phyloP scores from a whole-genome alignment of 2,797 vertebrate genomes.

The Crocodylus rhombifer region DNA sequence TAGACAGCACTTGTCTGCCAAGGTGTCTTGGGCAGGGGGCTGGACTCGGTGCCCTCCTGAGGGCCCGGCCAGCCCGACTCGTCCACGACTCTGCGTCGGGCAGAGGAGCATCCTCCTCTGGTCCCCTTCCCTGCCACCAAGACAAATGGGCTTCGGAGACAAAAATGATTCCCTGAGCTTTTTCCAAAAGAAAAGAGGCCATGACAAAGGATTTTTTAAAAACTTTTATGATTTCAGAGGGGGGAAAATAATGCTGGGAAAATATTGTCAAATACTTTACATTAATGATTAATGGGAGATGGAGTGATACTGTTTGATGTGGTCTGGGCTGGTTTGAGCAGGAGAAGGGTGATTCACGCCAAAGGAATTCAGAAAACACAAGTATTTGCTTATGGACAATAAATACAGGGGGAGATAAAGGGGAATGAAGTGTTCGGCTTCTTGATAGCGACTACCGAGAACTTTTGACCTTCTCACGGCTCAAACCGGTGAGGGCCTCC shows the following conservation, averaged over 20 bases:
- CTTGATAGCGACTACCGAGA: conserved; percentile 61
- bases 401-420: conserved; percentile 76
- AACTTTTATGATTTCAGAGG: conserved; percentile 65
- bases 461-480: conserved; percentile 73
- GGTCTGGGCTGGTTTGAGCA: conserved; percentile 78
- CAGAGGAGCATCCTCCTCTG: background rate
- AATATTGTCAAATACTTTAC: conserved; percentile 72
- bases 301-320: conserved; percentile 78
- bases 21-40: background rate
- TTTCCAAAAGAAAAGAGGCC: conserved; percentile 10
- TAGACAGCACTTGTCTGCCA: no score
- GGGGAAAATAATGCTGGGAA: conserved; percentile 68
- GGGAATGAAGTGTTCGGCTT: conserved; percentile 34
- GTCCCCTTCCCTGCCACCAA: background rate
- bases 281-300: conserved; percentile 84
- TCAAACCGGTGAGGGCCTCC: conserved; percentile 42
- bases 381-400: conserved; percentile 83
- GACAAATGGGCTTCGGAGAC: background rate
- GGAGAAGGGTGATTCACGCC: conserved; percentile 79
- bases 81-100: background rate
- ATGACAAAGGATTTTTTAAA: conserved; percentile 25
- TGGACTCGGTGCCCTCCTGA: background rate
- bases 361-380: conserved; percentile 81
- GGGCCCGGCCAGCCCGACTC: no score
- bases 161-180: background rate